Percentiles rank a stretch among this genome's conserved stretches.
Evolutionary conservation across 2,797 vertebrate genomes (phyloP).

Genomic region (Somateria mollissima): DNA sequence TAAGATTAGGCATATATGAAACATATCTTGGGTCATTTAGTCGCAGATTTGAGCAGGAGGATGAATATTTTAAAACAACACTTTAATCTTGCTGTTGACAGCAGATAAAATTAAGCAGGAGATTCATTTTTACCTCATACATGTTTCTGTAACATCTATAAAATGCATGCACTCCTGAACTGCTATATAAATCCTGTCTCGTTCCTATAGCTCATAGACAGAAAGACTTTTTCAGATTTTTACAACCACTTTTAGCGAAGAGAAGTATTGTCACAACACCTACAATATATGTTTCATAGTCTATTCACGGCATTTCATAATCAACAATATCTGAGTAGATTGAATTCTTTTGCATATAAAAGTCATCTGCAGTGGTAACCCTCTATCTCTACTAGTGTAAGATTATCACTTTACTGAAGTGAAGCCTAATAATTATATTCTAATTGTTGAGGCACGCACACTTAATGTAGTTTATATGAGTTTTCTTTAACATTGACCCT

Average conservation of each 20-base stretch:
- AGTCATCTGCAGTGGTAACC: not conserved
- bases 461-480: not conserved
- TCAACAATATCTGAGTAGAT: slow-evolving; percentile 24
- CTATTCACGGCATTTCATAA: slow-evolving; percentile 25
- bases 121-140: slow-evolving; percentile 44
- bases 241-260: not conserved
- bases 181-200: not conserved
- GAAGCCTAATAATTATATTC: slow-evolving; percentile 36
- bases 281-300: not conserved
- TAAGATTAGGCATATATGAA: not conserved
- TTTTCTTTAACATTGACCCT: not conserved
- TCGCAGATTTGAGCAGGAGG: not conserved
- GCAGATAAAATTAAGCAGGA: slow-evolving; percentile 40
- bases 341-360: slow-evolving; percentile 52
- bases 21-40: not conserved
- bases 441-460: not conserved
- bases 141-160: slow-evolving; percentile 22
- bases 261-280: not conserved
- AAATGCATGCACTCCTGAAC: slow-evolving; percentile 3
- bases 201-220: not conserved
- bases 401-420: slow-evolving; percentile 36
- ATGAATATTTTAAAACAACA: slow-evolving; percentile 35
- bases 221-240: slow-evolving; percentile 27
- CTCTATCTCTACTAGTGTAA: slow-evolving; percentile 45
- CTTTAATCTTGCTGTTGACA: slow-evolving; percentile 46